phyloP scores from a whole-genome alignment of 2,888 invertebrate genomes.

The Orthosia gothica region DNA sequence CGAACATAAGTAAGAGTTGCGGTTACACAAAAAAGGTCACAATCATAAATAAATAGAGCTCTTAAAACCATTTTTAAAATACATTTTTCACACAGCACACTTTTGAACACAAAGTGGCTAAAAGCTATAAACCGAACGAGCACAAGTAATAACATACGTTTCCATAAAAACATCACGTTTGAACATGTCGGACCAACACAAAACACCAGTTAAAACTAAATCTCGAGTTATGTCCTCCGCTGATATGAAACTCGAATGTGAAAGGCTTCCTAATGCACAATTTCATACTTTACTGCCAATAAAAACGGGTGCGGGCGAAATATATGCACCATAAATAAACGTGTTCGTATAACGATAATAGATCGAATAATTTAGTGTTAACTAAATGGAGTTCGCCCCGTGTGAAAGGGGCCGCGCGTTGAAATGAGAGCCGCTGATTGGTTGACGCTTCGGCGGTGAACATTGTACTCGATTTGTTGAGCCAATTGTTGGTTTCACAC shows the following conservation, averaged over 20 bases:
- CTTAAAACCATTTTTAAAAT: constrained; percentile 38
- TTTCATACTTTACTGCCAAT: constrained; percentile 89
- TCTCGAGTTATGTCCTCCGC: constrained; percentile 84
- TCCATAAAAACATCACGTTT: constrained; percentile 87
- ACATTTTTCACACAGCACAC: constrained; percentile 61
- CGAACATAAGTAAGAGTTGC: constrained; percentile 45
- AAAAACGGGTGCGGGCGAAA: constrained; percentile 83
- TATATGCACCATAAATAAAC: constrained; percentile 85
- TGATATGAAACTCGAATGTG: constrained; percentile 85
- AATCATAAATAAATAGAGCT: constrained; percentile 30
- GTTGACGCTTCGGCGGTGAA: constrained; percentile 68
- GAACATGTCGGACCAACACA: constrained; percentile 80
- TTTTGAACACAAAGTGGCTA: constrained; percentile 82
- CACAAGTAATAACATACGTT: constrained; percentile 80
- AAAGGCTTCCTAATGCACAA: constrained; percentile 88
- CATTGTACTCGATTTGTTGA: constrained; percentile 76
- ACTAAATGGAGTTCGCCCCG: constrained; percentile 78
- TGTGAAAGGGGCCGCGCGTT: constrained; percentile 72
- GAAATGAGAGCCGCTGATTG: constrained; percentile 75
- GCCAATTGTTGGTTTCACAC: constrained; percentile 65
- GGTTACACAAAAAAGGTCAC: constrained; percentile 51
- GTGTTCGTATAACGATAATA: constrained; percentile 86
- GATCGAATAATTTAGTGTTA: constrained; percentile 88
- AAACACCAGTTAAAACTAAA: constrained; percentile 86
- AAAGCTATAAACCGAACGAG: constrained; percentile 82